A percentile compares a stretch with the other conserved stretches of the same genome.
Evolutionary conservation across 2,797 vertebrate genomes (phyloP).

Genomic region (Xerus rutilus): DNA sequence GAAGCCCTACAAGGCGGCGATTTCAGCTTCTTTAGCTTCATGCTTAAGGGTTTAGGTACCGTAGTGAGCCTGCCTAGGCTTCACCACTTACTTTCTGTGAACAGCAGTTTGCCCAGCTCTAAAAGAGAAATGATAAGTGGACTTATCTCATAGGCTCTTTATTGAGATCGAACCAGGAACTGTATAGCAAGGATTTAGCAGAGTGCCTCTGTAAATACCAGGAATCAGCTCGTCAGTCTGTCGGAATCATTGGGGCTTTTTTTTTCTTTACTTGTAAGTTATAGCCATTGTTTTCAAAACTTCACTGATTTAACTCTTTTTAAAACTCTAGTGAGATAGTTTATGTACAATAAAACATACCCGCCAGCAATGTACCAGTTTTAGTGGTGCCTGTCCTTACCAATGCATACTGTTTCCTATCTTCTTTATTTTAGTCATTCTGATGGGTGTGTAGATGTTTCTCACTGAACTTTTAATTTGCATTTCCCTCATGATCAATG

Average conservation of each 20-base stretch:
- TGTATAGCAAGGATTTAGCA: neutral
- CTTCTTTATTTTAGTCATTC: neutral
- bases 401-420: neutral
- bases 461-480: neutral
- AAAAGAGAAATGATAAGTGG: neutral
- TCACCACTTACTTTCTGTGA: neutral
- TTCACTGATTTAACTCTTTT: neutral
- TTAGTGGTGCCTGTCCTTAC: neutral
- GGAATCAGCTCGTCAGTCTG: neutral
- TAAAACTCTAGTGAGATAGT: neutral
- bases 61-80: neutral
- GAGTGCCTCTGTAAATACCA: neutral
- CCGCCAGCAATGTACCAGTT: neutral
- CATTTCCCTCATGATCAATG: neutral
- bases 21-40: neutral
- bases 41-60: neutral
- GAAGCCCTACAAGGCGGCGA: neutral
- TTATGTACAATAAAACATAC: neutral
- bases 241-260: neutral
- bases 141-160: neutral
- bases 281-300: slow-evolving; percentile 19
- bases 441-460: neutral
- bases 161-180: neutral
- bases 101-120: neutral
- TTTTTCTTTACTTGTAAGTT: neutral